Evolutionary conservation across 2,888 invertebrate genomes (phyloP), one percentile per base, ranked within the genome.

Genomic region (Drosophila lutescens): DNA sequence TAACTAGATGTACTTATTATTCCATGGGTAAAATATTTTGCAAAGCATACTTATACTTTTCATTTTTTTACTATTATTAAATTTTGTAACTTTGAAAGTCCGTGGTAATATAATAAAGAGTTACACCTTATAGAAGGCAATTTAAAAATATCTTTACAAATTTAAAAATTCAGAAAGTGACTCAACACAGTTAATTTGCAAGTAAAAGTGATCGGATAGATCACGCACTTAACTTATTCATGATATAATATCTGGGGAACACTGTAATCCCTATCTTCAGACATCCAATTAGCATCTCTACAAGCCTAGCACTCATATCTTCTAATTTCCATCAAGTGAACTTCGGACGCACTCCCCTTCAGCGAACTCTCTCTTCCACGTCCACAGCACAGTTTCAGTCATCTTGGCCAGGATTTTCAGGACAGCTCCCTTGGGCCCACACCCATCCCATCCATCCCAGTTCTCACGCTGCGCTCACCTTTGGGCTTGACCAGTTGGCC

Each of bases 401-500:
- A 32, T 47, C 32, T 10, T 32, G 47, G 34, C 8, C 34, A 49
- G 32, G 47, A 47, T 34, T 55, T 55, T 15, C 38, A 54, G 40
- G 20, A 30, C 36, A 54, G 53, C 43, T 74, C 86, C 82, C 82
- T 86, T 68, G 76, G 78, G 62, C 79, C 65, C 69, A 74, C 66
- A 72, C 78, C 85, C 80, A 50, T 32, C 43, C 20, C 34, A 43
- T 4, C 12, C 43, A 23, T 43, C 69, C 76, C 80, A 86, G 86
- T 84, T 84, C 83, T 86, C 83, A 84, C 88, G 83, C 83, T 86
- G 86, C 67, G 75, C 32, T 46, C 32, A 23, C 26, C 50, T 44
- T 68, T 74, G 73, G 70, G 59, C 38, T 69, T 68, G 79, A 73
- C 82, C 88, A 85, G 77, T 79, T 81, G 85, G 66, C 58, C 83